Evolutionary conservation across 2,888 invertebrate genomes (phyloP).

Genomic region (Leptopterna dolabrata): DNA sequence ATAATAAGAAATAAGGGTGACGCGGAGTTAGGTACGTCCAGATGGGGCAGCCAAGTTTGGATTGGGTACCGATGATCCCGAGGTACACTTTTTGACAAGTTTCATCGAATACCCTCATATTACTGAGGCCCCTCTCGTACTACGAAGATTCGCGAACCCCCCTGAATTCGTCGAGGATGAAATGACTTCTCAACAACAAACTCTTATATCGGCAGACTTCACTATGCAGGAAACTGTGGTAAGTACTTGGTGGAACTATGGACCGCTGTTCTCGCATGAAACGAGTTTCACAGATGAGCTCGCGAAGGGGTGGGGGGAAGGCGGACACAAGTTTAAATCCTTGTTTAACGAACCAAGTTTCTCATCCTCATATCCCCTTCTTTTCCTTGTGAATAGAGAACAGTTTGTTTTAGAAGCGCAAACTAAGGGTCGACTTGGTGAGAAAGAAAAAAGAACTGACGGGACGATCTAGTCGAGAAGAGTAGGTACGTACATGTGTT

Average conservation of each 20-base stretch:
- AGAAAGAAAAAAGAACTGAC: background rate
- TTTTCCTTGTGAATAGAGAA: background rate
- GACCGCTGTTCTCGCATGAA: background rate
- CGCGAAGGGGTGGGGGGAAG: background rate
- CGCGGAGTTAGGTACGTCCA: too few relatives aligned
- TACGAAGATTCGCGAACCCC: too few relatives aligned
- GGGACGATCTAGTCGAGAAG: background rate
- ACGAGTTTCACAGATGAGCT: background rate
- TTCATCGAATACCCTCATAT: too few relatives aligned
- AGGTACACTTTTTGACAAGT: too few relatives aligned
- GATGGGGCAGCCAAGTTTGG: too few relatives aligned
- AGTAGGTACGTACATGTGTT: slow-evolving; percentile 35
- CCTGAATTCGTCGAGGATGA: too few relatives aligned
- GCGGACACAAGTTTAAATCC: background rate
- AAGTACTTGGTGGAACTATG: background rate
- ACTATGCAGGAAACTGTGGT: background rate
- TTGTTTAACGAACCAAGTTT: slow-evolving; percentile 11
- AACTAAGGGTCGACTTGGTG: background rate
- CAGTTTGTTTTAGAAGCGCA: background rate
- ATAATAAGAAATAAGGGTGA: too few relatives aligned
- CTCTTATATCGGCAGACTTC: background rate
- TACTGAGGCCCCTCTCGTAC: too few relatives aligned
- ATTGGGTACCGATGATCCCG: too few relatives aligned
- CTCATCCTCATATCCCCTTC: background rate
- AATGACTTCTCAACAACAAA: background rate